phyloP scores from a whole-genome alignment of 2,797 vertebrate genomes.

The Micropoecilia bifurca region DNA sequence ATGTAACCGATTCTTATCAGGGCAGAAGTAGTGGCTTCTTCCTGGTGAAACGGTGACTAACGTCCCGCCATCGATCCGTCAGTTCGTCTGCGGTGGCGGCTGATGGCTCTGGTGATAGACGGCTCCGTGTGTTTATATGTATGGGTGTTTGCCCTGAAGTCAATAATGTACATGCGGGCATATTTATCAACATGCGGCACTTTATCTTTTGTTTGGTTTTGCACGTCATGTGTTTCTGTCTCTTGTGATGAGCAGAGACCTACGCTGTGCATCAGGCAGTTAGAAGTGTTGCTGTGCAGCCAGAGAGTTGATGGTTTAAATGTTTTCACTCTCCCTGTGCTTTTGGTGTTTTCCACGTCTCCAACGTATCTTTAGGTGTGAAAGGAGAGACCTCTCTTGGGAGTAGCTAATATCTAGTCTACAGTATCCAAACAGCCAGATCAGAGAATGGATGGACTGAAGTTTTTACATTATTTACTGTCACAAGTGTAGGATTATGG shows the following conservation, averaged over 20 bases:
- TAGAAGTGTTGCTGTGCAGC: background rate
- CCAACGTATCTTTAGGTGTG: background rate
- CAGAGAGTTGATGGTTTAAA: background rate
- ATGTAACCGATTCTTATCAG: slow-evolving; percentile 80
- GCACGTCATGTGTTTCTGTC: slow-evolving; percentile 14
- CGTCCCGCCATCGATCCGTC: slow-evolving; percentile 76
- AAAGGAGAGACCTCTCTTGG: background rate
- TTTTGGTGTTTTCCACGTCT: background rate
- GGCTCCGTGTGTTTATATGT: slow-evolving; percentile 20
- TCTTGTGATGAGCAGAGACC: background rate
- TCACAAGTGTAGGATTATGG: background rate
- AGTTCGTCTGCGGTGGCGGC: slow-evolving; percentile 69
- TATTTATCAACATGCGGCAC: slow-evolving; percentile 11
- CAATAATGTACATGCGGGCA: slow-evolving; percentile 24
- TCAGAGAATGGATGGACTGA: background rate
- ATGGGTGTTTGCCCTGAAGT: slow-evolving; percentile 26
- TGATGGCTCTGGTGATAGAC: slow-evolving; percentile 70
- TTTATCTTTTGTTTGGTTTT: background rate
- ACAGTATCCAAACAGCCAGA: background rate
- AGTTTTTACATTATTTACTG: background rate
- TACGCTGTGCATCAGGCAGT: background rate
- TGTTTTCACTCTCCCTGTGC: background rate
- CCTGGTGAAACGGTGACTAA: slow-evolving; percentile 82
- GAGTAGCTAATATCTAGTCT: background rate
- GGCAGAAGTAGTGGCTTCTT: slow-evolving; percentile 71